phyloP scores from a whole-genome alignment of 2,888 invertebrate species.

The Tetropium fuscum region DNA sequence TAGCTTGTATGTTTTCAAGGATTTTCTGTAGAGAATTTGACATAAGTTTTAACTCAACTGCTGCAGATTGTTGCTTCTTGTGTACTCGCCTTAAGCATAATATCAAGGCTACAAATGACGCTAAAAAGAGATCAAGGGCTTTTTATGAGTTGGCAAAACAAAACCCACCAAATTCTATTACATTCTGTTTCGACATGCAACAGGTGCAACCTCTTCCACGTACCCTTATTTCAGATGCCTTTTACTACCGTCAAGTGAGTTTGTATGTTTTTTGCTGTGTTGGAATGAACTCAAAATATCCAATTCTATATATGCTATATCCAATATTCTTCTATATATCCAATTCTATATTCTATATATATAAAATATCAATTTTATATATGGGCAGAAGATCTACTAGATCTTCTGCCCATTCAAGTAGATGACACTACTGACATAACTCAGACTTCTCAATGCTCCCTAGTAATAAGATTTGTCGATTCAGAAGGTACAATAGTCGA shows the following conservation, averaged over 20 bases:
- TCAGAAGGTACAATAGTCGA: constrained; percentile 21
- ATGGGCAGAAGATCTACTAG: too few relatives aligned
- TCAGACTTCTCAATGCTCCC: constrained; percentile 39
- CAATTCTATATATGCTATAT: constrained; percentile 40
- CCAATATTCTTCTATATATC: too few relatives aligned
- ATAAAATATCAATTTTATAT: too few relatives aligned
- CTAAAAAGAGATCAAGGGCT: constrained; percentile 32
- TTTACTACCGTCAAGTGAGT: constrained; percentile 39
- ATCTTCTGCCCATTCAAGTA: constrained; percentile 34
- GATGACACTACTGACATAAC: constrained; percentile 43
- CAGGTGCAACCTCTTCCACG: constrained; percentile 44
- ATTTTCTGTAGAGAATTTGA: not conserved
- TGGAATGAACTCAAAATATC: constrained; percentile 17
- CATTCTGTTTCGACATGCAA: constrained; percentile 43
- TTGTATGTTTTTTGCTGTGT: constrained; percentile 36
- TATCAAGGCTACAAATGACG: not conserved
- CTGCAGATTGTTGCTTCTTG: not conserved
- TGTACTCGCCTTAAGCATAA: constrained; percentile 6
- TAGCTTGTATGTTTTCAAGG: not conserved
- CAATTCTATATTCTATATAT: too few relatives aligned
- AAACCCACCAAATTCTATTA: constrained; percentile 28
- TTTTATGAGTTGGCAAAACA: constrained; percentile 34
- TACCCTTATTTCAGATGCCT: constrained; percentile 41
- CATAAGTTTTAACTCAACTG: not conserved
- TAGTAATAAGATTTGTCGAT: constrained; percentile 40